Base-by-base conservation (phyloP, 2,113 vertebrate species). In the Apus apus region DNA sequence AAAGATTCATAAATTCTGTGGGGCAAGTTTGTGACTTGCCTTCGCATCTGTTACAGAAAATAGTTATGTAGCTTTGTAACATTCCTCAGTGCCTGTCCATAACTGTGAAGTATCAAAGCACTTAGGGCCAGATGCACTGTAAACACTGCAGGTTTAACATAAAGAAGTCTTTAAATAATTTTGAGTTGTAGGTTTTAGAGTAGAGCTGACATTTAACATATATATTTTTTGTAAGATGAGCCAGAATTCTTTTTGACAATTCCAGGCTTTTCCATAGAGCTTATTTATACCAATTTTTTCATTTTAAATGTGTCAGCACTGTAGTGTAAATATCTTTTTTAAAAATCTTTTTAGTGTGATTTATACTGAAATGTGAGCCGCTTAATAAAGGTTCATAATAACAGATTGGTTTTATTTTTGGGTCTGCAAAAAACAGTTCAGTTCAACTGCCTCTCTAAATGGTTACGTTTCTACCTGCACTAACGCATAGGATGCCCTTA, bases 71-170 rank as follows among this genome's bases (percentile, higher is more conserved):
- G 99, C 99, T 98, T 98, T 98, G 98, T 98, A 98, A 98, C 98
- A 98, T 99, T 99, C 99, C 98, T 99, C 98, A 99, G 99, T 99
- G 99, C 99, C 99, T 99, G 99, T 99, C 98, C 98, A 97, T 98
- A 98, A 99, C 99, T 99, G 99, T 99, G 98, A 99, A 99, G 96
- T 98, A 97, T 98, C 92, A 94, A 98, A 98, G 98, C 98, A 98
- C 98, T 98, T 98, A 98, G 98, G 98, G 98, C 98, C 98, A 98
- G 98, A 98, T 97, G 98, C 98, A 98, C 98, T 98, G 98, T 98
- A 97, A 98, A 98, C 98, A 98, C 97, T 98, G 98, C 98, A 98
- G 98, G 98, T 98, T 98, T 98, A 98, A 98, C 95, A 97, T 95
- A 98, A 97, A 98, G 97, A 98, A 98, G 97, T 98, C 97, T 98